Evolutionary conservation across 2,113 vertebrate genomes (phyloP).

Genomic region (Carassius gibelio): DNA sequence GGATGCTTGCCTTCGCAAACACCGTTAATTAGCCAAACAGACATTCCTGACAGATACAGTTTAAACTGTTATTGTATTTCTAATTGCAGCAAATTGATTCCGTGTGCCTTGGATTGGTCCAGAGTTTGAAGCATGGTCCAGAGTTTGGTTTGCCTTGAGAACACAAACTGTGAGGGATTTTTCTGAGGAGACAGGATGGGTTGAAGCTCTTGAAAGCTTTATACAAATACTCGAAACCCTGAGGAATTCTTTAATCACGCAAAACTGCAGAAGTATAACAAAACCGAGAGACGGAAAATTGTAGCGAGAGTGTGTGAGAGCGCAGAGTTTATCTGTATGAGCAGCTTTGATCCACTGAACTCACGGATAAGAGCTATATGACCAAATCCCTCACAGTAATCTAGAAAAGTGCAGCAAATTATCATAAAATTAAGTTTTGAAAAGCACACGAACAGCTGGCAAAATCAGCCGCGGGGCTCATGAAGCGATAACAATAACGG

Average conservation of each 20-base stretch:
- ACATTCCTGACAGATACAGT: not conserved
- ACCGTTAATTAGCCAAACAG: not conserved
- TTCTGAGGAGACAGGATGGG: not conserved
- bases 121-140: constrained; percentile 7
- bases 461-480: not conserved
- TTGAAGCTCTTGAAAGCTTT: constrained; percentile 8
- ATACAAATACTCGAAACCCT: constrained; percentile 14
- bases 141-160: not conserved
- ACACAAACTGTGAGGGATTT: not conserved
- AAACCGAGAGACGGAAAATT: not conserved
- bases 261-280: not conserved
- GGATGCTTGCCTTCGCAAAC: not conserved
- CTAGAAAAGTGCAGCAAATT: constrained; percentile 12
- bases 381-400: constrained; percentile 23
- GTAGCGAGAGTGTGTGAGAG: not conserved
- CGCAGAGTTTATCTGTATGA: not conserved
- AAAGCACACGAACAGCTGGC: constrained; percentile 35
- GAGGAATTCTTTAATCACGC: constrained; percentile 21
- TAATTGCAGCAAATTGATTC: constrained; percentile 9
- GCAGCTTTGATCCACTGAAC: constrained; percentile 41
- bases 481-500: constrained; percentile 36
- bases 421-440: constrained; percentile 17
- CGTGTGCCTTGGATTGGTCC: constrained; percentile 4
- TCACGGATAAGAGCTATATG: not conserved
- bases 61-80: constrained; percentile 9